Base-by-base conservation (phyloP, 2,888 invertebrate species). In the Melieria omissa region DNA sequence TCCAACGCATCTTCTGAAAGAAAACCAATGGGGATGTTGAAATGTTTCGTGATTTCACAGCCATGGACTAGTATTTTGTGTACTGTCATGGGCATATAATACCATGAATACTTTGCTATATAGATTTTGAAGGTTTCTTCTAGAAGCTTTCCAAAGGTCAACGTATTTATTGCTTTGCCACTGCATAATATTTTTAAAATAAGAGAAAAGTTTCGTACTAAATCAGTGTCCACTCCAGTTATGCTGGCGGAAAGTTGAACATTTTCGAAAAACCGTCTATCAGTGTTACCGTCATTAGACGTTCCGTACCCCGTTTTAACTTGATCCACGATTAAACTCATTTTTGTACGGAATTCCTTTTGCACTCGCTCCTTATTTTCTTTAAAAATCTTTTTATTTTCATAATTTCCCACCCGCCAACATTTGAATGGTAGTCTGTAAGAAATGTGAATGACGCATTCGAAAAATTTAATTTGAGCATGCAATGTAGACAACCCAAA, bases 221-320 rank as follows among this genome's bases (percentile, higher is more conserved):
- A 70, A n/a, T 63, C 54, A 47, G 45, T 54, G 71, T 60, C 47
- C 64, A 73, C 10, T 57, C 60, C 60, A 58, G 52, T 67, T 41
- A 73, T 68, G 49, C 57, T 46, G 57, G 54, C 58, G 57, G 58
- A 49, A 16, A 49, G 63, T 45, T 58, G 58, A 57, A 52, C 8
- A 60, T 68, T 68, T 29, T 54, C 47, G 49, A 62, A 71, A 67
- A 71, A 71, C 42, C 41, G 52, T 49, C 72, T 49, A 16, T 65
- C 71, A 64, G 72, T 69, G 41, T 60, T 72, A 54, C 65, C 69
- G 49, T 72, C 47, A 10, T 62, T 46, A n/a, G 62, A 46, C 3
- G 46, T 62, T 10, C 62, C 14, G 16, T 45, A 62, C 60, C n/a
- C n/a, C n/a, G n/a, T n/a, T n/a, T n/a, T 16, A 16, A 16, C 16